Evolutionary conservation across 2,888 invertebrate species (phyloP), one percentile per base, ranked within the genome.

Genomic region (Melanostoma mellinum): DNA sequence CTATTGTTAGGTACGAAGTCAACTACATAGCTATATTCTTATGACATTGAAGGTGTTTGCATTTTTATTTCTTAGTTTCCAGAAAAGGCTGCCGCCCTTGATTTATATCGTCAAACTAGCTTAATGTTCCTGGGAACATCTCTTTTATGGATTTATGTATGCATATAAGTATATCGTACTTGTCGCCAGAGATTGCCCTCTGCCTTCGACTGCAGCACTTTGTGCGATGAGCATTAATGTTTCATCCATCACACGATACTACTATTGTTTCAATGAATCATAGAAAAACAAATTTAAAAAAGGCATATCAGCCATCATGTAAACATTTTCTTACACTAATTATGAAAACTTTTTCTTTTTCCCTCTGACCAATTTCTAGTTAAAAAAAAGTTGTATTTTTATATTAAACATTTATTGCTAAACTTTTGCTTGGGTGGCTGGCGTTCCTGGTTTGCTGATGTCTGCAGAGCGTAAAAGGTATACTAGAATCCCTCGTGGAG

Each of bases 331-430:
- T 81, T 81, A 81, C 60, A 76, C 61, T 81, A 67, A 73, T 77
- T 67, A 77, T 81, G 60, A 56, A 72, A 67, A 61, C 20, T 8
- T 60, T 55, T 69, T 53, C 10, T 10, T 52, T 33, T 9, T 32
- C 6, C 30, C 35, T 40, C n/a, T 40, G 71, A 69, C 69, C 52
- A 9, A 72, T 73, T 73, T 73, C 44, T 35, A 72, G 61, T 53
- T 48, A 73, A 81, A 82, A 77, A 81, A 82, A 77, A 68, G 72
- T 82, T 75, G 20, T 71, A 71, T 80, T 80, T 80, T 80, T 75
- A 58, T 73, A 82, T 82, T 68, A 82, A 82, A 73, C 73, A 82
- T 82, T 78, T 82, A 82, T 82, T 82, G 82, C 65, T 69, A 82
- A 78, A 82, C 46, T 82, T 82, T 77, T 33, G 61, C 73, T 58